Percentiles rank a stretch among this genome's conserved stretches.
Evolutionary conservation across 2,113 vertebrate genomes (phyloP).

Genomic region (Gila orcuttii): DNA sequence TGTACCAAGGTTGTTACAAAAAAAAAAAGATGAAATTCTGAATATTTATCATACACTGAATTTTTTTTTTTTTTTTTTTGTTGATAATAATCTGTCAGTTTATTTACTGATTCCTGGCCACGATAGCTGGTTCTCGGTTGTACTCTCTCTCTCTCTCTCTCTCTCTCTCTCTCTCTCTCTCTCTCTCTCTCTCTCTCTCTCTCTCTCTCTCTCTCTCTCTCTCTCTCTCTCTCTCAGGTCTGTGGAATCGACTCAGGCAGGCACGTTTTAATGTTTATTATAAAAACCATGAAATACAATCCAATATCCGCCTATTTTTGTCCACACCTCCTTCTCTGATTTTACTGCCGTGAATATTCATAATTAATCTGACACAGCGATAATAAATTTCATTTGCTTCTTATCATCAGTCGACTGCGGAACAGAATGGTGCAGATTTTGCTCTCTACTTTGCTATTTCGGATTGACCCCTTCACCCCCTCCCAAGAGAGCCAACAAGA

Average conservation of each 20-base stretch:
- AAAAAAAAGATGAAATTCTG: background rate
- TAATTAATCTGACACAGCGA: slow-evolving; percentile 72
- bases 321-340: slow-evolving; percentile 51
- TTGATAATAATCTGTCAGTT: too few species aligned
- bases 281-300: slow-evolving; percentile 73
- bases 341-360: slow-evolving; percentile 70
- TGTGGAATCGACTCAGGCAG: slow-evolving; percentile 60
- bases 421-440: slow-evolving; percentile 45
- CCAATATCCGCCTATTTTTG: slow-evolving; percentile 66
- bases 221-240: slow-evolving; percentile 40
- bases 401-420: slow-evolving; percentile 66
- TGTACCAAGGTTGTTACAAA: background rate
- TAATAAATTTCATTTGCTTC: slow-evolving; percentile 71
- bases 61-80: too few species aligned
- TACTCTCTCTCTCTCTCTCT: background rate
- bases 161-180: background rate
- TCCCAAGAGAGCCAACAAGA: background rate
- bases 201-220: background rate
- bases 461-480: background rate
- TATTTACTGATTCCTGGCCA: too few species aligned
- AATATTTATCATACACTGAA: too few species aligned
- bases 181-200: background rate
- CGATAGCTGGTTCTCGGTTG: too few species aligned
- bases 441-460: slow-evolving; percentile 26
- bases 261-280: slow-evolving; percentile 74